phyloP scores from a whole-genome alignment of 1,140 invertebrate genomes.

The Campoletis sonorensis region DNA sequence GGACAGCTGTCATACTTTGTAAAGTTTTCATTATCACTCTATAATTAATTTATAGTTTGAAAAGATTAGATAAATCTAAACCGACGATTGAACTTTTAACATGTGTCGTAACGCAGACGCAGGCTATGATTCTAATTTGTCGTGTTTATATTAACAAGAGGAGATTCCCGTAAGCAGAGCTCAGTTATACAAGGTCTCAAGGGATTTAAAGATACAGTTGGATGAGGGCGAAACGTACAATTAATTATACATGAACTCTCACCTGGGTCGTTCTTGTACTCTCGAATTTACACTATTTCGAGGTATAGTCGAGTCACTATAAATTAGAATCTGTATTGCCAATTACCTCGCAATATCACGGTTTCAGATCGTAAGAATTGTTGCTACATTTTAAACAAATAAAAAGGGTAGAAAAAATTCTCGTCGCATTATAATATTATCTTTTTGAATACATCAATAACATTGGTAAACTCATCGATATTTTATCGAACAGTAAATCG shows the following conservation, averaged over 20 bases:
- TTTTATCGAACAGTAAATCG: background rate
- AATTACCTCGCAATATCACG: background rate
- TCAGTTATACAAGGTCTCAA: background rate
- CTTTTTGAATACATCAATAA: no score
- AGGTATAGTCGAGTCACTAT: background rate
- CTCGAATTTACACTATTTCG: conserved; percentile 5
- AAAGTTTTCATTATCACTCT: no score
- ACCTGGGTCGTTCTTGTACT: background rate
- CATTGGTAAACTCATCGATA: no score
- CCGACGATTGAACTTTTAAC: no score
- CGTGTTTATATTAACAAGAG: background rate
- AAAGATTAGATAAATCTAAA: no score
- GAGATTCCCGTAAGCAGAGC: background rate
- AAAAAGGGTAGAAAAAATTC: no score
- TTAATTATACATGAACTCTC: conserved; percentile 1
- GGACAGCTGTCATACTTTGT: no score
- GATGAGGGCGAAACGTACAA: background rate
- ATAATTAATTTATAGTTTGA: no score
- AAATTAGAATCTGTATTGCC: background rate
- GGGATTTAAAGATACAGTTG: background rate
- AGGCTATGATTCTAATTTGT: background rate
- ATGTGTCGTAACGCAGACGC: no score
- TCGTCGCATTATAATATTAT: no score
- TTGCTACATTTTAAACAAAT: no score
- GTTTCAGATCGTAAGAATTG: background rate